Base-by-base conservation (phyloP, 2,113 vertebrate genomes). In the Nycticryphes semicollaris region DNA sequence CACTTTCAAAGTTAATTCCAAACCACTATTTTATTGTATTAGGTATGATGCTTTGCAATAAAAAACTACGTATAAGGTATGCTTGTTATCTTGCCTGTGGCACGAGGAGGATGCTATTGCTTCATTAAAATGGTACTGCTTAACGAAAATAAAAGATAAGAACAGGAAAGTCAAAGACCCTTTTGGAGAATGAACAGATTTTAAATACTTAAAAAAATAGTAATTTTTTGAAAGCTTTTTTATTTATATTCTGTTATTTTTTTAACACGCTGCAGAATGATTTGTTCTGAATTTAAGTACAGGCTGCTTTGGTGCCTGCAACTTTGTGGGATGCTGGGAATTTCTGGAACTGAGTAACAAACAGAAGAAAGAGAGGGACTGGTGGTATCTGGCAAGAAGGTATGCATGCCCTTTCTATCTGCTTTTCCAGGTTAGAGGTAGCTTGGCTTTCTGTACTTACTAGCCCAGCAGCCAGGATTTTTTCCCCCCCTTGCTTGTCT, bases 51-150 rank as follows among this genome's bases (percentile, higher is more conserved):
- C 6, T 57, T 18, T 12, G 31, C 30, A 48, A 30, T n/a, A 22
- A 53, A 82, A 56, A 54, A 1, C 7, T 45, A 14, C 4, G 7
- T 3, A 16, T 3, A 33, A 21, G 2, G 1, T 30, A 17, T 57
- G 15, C 17, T 53, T 64, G 37, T 22, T 60, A 20, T 22, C 39
- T 69, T 51, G 35, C 25, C 64, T 57, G 74, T 3, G 1, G 31
- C 35, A 3, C 41, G 9, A 5, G 17, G 24, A 81, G 39, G 64
- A 16, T 2, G 4, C 25, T 14, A 9, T 12, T 41, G 18, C 28
- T 50, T 72, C 39, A 3, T 51, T 48, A 30, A 24, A 24, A 24
- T 3, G 23, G 10, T 2, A 41, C 47, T 67, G 56, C 51, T 12
- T 28, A 19, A 20, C 14, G 28, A 23, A 86, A 68, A 59, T 3